Evolutionary conservation across 2,888 invertebrate genomes (phyloP).

Genomic region (Acanthosepion lycidas): DNA sequence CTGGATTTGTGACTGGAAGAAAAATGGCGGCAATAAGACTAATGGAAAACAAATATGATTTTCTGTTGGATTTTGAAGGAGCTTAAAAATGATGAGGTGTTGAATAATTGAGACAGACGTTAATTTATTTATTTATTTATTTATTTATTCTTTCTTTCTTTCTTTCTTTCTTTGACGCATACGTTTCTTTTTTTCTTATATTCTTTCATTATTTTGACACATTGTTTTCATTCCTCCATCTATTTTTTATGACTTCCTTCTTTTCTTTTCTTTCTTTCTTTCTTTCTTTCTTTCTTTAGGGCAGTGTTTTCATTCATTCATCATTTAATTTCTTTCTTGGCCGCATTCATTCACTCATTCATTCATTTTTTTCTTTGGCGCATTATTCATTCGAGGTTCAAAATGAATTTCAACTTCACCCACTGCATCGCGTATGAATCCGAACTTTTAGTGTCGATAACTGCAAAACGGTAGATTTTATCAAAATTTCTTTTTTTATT

Average conservation of each 20-base stretch:
- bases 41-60: neutral
- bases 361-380: no score
- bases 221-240: no score
- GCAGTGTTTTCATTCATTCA: no score
- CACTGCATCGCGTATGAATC: no score
- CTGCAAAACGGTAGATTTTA: no score
- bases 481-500: no score
- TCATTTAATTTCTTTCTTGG: no score
- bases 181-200: no score
- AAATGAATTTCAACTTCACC: no score
- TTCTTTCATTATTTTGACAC: no score
- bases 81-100: neutral
- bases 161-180: neutral
- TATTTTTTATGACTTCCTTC: neutral
- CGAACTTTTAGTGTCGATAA: no score
- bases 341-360: neutral
- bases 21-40: neutral
- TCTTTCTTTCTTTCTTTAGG: neutral
- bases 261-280: neutral
- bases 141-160: neutral
- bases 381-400: no score
- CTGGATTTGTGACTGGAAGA: neutral
- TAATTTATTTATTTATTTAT: neutral
- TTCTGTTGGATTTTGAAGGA: neutral
- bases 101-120: neutral